phyloP scores from a whole-genome alignment of 30 jellyfish, hydroid and myxozoan genomes.

The Clytia hemisphaerica region DNA sequence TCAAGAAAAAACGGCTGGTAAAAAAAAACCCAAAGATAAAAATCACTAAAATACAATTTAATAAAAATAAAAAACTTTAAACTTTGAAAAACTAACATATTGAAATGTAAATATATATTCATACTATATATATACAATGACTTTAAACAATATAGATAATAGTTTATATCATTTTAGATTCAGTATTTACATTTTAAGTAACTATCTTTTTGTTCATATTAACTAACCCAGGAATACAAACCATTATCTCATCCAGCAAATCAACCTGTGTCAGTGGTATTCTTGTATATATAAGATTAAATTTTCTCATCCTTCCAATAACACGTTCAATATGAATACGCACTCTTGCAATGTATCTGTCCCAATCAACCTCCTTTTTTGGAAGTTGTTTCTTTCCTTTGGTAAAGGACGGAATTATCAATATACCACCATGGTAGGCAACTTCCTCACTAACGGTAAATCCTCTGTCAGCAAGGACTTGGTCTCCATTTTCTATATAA shows the following conservation, averaged over 20 bases:
- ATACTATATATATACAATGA: too few relatives aligned
- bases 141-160: too few relatives aligned
- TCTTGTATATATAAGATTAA: conserved; percentile 25
- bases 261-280: conserved; percentile 48
- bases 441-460: conserved; percentile 45
- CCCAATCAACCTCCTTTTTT: conserved; percentile 36
- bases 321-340: conserved; percentile 66
- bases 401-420: conserved; percentile 53
- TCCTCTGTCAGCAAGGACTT: conserved; percentile 68
- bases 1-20: not conserved
- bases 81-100: too few relatives aligned
- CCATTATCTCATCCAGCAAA: conserved; percentile 39
- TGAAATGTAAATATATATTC: too few relatives aligned
- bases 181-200: too few relatives aligned
- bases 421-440: conserved; percentile 35
- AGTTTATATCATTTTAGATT: too few relatives aligned
- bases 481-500: conserved; percentile 30
- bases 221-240: conserved; percentile 22
- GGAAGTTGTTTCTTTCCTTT: conserved; percentile 56
- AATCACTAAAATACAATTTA: too few relatives aligned
- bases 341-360: conserved; percentile 41
- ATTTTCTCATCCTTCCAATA: conserved; percentile 44
- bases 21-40: too few relatives aligned
- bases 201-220: conserved; percentile 42
- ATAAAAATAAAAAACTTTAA: too few relatives aligned